Conservation (phyloP, 2,888 invertebrate species). For the Strigamia crassipes region DNA sequence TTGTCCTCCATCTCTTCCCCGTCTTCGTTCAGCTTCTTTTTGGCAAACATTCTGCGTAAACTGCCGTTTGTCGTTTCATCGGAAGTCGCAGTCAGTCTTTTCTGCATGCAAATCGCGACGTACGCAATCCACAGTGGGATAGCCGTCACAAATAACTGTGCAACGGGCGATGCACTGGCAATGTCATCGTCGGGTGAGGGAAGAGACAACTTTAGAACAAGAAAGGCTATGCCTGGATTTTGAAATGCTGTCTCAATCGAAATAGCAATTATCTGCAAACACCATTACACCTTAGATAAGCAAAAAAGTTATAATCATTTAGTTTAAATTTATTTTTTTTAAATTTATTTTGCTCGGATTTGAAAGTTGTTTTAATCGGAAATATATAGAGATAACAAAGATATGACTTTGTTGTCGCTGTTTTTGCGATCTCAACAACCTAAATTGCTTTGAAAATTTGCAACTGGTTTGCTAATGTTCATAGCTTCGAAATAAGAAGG, state of each 20-base stretch:
- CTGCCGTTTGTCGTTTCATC: neutral
- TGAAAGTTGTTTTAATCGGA: too few species aligned
- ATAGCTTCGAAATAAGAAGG: neutral
- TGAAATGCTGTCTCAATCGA: slow-evolving; percentile 59
- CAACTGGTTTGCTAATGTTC: neutral
- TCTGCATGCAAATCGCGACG: neutral
- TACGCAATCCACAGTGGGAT: slow-evolving; percentile 25
- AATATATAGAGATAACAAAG: too few species aligned
- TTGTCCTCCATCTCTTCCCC: neutral
- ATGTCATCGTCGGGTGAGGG: slow-evolving; percentile 57
- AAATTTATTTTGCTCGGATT: too few species aligned
- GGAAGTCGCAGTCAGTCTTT: neutral
- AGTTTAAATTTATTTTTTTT: too few species aligned
- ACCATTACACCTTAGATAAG: neutral
- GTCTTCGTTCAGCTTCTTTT: neutral
- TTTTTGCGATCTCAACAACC: too few species aligned
- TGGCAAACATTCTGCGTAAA: neutral
- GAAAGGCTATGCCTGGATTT: slow-evolving; percentile 61
- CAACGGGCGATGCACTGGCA: slow-evolving; percentile 52
- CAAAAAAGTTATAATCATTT: too few species aligned
- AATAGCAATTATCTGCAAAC: slow-evolving; percentile 54
- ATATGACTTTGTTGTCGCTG: too few species aligned
- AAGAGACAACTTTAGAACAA: slow-evolving; percentile 57
- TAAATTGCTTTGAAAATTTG: too few species aligned
- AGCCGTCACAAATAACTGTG: slow-evolving; percentile 53